phyloP scores from a whole-genome alignment of 2,888 invertebrate species.

The Mimas tiliae region DNA sequence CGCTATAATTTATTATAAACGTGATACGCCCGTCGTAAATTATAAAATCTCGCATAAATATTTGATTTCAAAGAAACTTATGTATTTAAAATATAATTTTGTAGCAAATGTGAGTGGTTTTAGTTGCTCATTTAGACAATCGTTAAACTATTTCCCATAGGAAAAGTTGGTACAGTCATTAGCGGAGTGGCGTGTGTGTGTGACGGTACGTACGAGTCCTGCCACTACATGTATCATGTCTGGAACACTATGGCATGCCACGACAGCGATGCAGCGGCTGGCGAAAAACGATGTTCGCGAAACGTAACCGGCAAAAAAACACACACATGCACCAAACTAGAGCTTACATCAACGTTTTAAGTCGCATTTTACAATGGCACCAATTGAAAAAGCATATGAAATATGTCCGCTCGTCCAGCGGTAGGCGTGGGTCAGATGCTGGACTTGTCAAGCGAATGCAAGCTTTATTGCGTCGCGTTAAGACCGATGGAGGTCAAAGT shows the following conservation, averaged over 20 bases:
- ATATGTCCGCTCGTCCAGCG: conserved; percentile 77
- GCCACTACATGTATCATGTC: conserved; percentile 76
- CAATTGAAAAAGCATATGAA: conserved; percentile 67
- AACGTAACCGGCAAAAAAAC: conserved; percentile 46
- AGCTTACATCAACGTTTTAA: conserved; percentile 57
- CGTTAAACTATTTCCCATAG: conserved; percentile 55
- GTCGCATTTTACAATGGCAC: conserved; percentile 50
- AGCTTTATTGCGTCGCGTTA: conserved; percentile 54
- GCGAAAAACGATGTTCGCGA: conserved; percentile 70
- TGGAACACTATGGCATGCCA: conserved; percentile 82
- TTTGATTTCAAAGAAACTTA: conserved; percentile 9
- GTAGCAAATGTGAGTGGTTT: neutral
- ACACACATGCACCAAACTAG: conserved; percentile 43
- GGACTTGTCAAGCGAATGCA: conserved; percentile 54
- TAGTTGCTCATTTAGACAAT: neutral
- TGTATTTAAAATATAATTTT: conserved; percentile 29
- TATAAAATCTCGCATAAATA: conserved; percentile 14
- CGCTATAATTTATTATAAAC: conserved; percentile 12
- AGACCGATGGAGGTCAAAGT: conserved; percentile 47
- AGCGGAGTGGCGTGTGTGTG: conserved; percentile 66
- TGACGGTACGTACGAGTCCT: conserved; percentile 74
- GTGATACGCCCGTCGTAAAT: neutral
- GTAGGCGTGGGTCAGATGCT: conserved; percentile 80
- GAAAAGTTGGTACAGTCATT: conserved; percentile 63
- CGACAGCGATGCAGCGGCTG: conserved; percentile 59